Percentiles rank a stretch among this genome's conserved stretches.
phyloP scores from a whole-genome alignment of 2,888 invertebrate genomes.

The Lepeophtheirus nordmannii region DNA sequence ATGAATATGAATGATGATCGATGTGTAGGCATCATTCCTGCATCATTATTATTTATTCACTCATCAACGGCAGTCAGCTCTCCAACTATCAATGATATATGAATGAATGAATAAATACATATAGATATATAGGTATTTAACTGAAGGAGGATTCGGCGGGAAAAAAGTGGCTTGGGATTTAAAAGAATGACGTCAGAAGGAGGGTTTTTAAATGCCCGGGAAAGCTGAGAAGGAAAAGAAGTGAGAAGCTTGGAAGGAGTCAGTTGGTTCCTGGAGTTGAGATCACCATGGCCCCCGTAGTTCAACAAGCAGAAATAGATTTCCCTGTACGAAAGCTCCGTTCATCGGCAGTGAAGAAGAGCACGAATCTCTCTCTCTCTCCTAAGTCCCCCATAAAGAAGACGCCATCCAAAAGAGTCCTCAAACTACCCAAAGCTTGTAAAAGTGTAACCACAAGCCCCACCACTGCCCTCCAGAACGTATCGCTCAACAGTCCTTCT shows the following conservation, averaged over 20 bases:
- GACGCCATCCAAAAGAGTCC: background rate
- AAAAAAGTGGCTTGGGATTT: background rate
- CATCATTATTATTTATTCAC: too few relatives aligned
- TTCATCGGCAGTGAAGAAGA: background rate
- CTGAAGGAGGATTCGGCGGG: too few relatives aligned
- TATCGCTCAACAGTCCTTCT: background rate
- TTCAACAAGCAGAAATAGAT: background rate
- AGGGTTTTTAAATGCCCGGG: constrained; percentile 1
- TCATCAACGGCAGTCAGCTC: too few relatives aligned
- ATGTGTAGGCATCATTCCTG: too few relatives aligned
- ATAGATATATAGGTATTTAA: too few relatives aligned
- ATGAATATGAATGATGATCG: too few relatives aligned
- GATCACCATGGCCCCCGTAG: background rate
- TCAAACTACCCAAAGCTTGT: background rate
- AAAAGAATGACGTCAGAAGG: background rate
- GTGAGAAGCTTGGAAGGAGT: too few relatives aligned
- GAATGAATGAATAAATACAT: too few relatives aligned
- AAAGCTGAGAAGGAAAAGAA: background rate
- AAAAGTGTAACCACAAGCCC: background rate
- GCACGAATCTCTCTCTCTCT: background rate
- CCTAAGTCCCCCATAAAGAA: background rate
- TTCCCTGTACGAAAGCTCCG: constrained; percentile 1
- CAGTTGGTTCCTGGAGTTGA: too few relatives aligned
- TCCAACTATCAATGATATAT: too few relatives aligned
- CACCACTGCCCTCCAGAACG: background rate